phyloP scores from a whole-genome alignment of 2,888 invertebrate species.

The Rotaria magnacalcarata region DNA sequence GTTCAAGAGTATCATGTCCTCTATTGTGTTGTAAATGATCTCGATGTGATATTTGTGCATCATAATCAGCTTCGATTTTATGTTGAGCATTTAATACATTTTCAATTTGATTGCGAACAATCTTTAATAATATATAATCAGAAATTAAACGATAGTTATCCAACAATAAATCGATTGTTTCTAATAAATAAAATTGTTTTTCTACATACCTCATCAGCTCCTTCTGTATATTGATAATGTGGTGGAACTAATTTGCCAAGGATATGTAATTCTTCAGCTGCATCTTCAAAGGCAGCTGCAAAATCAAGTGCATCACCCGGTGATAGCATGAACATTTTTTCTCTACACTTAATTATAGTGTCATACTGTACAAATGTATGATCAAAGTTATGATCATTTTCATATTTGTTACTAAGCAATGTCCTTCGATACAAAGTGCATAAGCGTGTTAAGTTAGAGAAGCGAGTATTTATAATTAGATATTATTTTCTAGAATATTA shows the following conservation, averaged over 20 bases:
- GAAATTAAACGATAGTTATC: no score
- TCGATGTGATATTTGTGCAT: constrained; percentile 4
- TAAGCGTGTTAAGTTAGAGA: neutral
- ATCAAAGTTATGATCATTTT: neutral
- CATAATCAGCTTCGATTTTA: neutral
- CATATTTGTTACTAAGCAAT: neutral
- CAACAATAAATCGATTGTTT: no score
- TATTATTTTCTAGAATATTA: neutral
- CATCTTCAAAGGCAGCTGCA: constrained; percentile 14
- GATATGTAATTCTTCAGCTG: constrained; percentile 34
- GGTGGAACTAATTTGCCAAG: constrained; percentile 18
- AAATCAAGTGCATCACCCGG: neutral
- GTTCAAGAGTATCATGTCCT: neutral
- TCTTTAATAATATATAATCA: neutral
- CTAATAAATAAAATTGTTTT: no score
- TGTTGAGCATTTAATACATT: constrained; percentile 1
- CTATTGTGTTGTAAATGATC: neutral
- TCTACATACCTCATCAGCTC: neutral
- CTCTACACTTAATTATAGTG: neutral
- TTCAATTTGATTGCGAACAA: constrained; percentile 4
- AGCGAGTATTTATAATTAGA: neutral
- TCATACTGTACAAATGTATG: neutral
- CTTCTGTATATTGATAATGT: constrained; percentile 23
- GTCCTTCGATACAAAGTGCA: neutral
- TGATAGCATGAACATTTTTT: neutral